Evolutionary conservation across 2,797 vertebrate species (phyloP), one percentile per base, ranked within the genome.

Genomic region (Eupleurogrammus muticus): DNA sequence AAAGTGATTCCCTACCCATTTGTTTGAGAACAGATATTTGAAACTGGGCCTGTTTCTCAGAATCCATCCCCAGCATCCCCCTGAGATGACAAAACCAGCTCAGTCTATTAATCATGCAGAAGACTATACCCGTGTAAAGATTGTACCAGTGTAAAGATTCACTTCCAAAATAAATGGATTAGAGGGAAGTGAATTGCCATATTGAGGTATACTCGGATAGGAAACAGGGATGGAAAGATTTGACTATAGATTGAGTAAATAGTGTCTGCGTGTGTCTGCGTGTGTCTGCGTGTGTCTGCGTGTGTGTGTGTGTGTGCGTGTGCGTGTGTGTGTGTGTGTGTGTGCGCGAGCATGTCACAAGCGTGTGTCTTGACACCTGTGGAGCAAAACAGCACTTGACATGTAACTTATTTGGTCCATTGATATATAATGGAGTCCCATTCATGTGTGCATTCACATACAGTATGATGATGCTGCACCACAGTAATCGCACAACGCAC

Each of bases 101-200:
- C 59, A 78, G 65, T 80, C 85, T 93, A 92, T 94, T 93, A 93
- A 92, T 92, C 92, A 91, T 83, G 81, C 82, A 91, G 81, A 81
- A 90, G 83, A 73, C 73, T 85, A 80, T 86, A 83, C 81, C 57
- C 49, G 56, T 55, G 75, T 28, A 28, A 28, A 28, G 28, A 28
- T 28, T 6, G 28, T 3, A 28, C 6, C 83, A 83, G 86, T 84
- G 83, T 87, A 85, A 89, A 88, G 85, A 90, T 88, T 85, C 82
- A 85, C 80, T 93, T 90, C 85, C 80, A 90, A 84, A 88, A 79
- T 92, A 90, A 92, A 91, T 91, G 89, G 88, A 90, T 92, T 89
- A 88, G 79, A 79, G 87, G 74, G 88, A 91, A 90, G 86, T 85
- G 81, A 87, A 89, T 89, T 80, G 79, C 73, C 50, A 56, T 75